Base-by-base conservation (phyloP, 2,888 invertebrate species). In the Pecten maximus region DNA sequence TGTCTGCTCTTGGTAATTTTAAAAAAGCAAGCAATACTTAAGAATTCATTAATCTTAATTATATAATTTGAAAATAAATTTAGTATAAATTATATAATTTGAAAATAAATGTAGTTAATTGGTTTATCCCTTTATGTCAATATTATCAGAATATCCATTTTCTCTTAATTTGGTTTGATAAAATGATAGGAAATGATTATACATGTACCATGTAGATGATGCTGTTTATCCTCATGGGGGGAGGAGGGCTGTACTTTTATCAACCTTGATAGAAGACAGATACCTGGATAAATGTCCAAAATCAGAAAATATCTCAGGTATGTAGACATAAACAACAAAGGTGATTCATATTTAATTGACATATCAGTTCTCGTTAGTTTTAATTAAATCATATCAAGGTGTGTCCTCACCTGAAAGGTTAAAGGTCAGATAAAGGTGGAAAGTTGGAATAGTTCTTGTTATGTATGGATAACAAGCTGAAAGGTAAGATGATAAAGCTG, bases 351-450 rank as follows among this genome's bases (percentile, higher is more conserved):
- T 74, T 28, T 74, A 74, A 74, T 74, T 74, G 74, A 74, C 74
- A 74, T 74, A 74, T 74, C 74, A 74, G 74, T 74, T 74, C 74
- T 74, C 74, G 74, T 74, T 74, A 74, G 74, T 74, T 74, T 74
- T 74, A 74, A 74, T 74, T 74, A 74, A 74, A 74, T 74, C 74
- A 28, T 74, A 74, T 74, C 74, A 74, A 74, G 74, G 74, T 74
- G 74, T 74, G 74, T 35, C 74, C 74, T 74, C 74, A 74, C 74
- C 74, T 74, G 74, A 74, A 74, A 74, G 74, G 74, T 74, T 35
- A 74, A 74, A 74, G 74, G 28, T 74, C 74, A 74, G 74, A 74
- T 74, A 74, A 74, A 74, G 10, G 74, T 74, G 74, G 74, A 74
- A 74, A 74, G 28, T 74, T 74, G 35, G 74, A 74, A 74, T 35